Conservation (phyloP, 2,113 vertebrate genomes). For the Forbesichthys papilliferus region DNA sequence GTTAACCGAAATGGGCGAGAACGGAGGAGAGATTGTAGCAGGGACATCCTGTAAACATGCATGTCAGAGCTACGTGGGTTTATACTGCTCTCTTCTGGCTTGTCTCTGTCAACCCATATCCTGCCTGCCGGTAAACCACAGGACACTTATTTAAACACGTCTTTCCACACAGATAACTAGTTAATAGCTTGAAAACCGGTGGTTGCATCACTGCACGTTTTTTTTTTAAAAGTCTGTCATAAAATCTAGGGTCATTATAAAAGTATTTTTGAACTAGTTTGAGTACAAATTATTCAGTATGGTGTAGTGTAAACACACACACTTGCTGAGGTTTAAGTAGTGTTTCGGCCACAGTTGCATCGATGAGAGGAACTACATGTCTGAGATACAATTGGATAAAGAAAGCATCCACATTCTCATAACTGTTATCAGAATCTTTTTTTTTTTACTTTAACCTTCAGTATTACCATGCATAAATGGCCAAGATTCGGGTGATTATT, state of each 20-base stretch:
- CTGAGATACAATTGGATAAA: too few relatives aligned
- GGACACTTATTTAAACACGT: slow-evolving; percentile 22
- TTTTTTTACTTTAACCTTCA: too few relatives aligned
- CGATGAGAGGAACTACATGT: too few relatives aligned
- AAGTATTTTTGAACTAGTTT: not conserved
- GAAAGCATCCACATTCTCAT: too few relatives aligned
- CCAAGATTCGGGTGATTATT: too few relatives aligned
- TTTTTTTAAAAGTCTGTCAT: not conserved
- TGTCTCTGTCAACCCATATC: slow-evolving; percentile 55
- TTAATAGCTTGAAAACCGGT: not conserved
- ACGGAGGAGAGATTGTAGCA: slow-evolving; percentile 1
- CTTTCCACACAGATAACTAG: slow-evolving; percentile 21
- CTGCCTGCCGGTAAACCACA: slow-evolving; percentile 50
- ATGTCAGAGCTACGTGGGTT: slow-evolving; percentile 38
- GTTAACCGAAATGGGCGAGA: slow-evolving; percentile 7
- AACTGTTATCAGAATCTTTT: too few relatives aligned
- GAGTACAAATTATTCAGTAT: not conserved
- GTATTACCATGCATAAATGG: too few relatives aligned
- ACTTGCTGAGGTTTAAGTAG: too few relatives aligned
- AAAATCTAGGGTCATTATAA: too few relatives aligned
- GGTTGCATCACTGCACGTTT: not conserved
- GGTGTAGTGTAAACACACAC: too few relatives aligned
- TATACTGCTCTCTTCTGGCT: slow-evolving; percentile 34
- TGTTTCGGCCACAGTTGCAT: too few relatives aligned
- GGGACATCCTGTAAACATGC: slow-evolving; percentile 21